Evolutionary conservation across 2,888 invertebrate genomes (phyloP).

Genomic region (Macrosiphum euphorbiae): DNA sequence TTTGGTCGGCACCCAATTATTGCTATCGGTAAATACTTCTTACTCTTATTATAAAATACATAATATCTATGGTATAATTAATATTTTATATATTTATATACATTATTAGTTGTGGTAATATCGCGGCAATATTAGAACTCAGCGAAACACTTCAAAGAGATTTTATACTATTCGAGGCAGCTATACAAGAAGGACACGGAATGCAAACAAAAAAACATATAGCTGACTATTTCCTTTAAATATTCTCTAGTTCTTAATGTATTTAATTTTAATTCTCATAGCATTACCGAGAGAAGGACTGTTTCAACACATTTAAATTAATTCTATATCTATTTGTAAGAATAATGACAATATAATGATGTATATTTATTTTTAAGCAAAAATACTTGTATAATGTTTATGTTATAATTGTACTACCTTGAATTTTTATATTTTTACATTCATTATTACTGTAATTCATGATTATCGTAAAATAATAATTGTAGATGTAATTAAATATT

Average conservation of each 20-base stretch:
- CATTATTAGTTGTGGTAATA: slow-evolving; percentile 93
- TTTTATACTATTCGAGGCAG: slow-evolving; percentile 99
- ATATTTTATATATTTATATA: not conserved
- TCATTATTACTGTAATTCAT: too few species aligned
- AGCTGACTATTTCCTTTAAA: slow-evolving; percentile 94
- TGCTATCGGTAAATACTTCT: slow-evolving; percentile 87
- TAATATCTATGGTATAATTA: too few species aligned
- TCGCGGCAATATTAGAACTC: slow-evolving; percentile 98
- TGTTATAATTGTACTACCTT: slow-evolving; percentile 47
- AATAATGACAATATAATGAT: slow-evolving; percentile 55
- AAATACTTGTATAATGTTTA: slow-evolving; percentile 21
- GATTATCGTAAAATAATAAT: too few species aligned
- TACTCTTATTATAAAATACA: not conserved
- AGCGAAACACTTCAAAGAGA: slow-evolving; percentile 97
- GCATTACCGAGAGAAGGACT: not conserved
- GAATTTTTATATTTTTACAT: slow-evolving; percentile 23
- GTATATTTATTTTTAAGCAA: slow-evolving; percentile 41
- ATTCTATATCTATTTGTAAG: slow-evolving; percentile 46
- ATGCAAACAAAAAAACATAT: slow-evolving; percentile 98
- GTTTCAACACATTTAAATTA: slow-evolving; percentile 19
- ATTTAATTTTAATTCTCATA: slow-evolving; percentile 57
- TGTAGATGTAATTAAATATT: too few species aligned
- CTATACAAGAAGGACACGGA: slow-evolving; percentile 96
- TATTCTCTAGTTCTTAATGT: slow-evolving; percentile 23
- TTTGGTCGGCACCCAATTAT: slow-evolving; percentile 99